phyloP scores from a whole-genome alignment of 2,113 vertebrate species.

The Erinaceus europaeus region DNA sequence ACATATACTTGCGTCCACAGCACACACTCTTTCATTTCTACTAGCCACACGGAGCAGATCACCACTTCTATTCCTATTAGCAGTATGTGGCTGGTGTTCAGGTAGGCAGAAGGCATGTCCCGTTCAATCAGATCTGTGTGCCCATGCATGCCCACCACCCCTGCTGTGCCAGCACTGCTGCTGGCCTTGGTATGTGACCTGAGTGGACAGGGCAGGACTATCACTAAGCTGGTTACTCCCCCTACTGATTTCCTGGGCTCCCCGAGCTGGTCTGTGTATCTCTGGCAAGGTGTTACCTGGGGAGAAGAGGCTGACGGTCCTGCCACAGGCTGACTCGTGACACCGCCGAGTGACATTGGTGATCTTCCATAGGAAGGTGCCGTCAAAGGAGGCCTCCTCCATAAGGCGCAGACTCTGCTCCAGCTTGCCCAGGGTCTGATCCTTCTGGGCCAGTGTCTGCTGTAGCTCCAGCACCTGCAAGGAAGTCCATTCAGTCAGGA shows the following conservation, averaged over 20 bases:
- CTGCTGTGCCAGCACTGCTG: accelerated
- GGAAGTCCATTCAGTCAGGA: not conserved
- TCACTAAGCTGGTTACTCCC: not conserved
- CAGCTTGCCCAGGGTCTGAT: conserved; percentile 80
- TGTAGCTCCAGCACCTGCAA: conserved; percentile 84
- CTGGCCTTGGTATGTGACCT: not conserved
- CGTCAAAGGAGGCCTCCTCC: conserved; percentile 86
- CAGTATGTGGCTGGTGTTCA: too few species aligned
- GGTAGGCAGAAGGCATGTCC: not conserved
- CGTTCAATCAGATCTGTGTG: not conserved
- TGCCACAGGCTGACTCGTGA: conserved; percentile 85
- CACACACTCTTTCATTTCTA: accelerated
- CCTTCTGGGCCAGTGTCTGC: conserved; percentile 85
- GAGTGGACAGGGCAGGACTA: accelerated
- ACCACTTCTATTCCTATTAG: too few species aligned
- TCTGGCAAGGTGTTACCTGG: conserved; percentile 79
- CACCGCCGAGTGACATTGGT: conserved; percentile 82
- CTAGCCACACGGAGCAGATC: not conserved
- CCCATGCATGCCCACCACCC: accelerated
- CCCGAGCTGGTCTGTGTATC: not conserved
- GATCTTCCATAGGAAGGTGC: conserved; percentile 89
- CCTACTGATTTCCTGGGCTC: not conserved
- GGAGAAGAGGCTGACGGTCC: conserved; percentile 84
- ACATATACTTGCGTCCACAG: not conserved
- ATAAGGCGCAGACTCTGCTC: conserved; percentile 82